Evolutionary conservation across 2,888 invertebrate species (phyloP), one percentile per base, ranked within the genome.

Genomic region (Macaria notata): DNA sequence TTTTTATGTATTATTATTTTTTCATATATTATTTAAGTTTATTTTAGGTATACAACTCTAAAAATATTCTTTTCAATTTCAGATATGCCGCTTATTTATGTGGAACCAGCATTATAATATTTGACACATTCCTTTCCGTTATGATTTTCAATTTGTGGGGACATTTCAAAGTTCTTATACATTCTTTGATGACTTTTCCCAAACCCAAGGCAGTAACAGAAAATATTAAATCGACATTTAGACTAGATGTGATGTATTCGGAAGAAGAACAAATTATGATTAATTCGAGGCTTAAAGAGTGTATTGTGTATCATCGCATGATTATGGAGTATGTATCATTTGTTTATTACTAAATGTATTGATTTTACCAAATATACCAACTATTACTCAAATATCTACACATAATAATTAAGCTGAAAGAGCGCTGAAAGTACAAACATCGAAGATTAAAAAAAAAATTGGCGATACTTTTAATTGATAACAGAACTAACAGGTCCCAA

Each of bases 101-200:
- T 44, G 62, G 59, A 0, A 56, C 43, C 38, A 56, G 61, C 45
- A 57, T 73, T 31, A 59, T 64, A 30, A 50, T 56, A 49, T 62
- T 63, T n/a, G 74, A 74, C 43, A 52, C 71, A 4, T 60, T 66
- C 39, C 51, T 72, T 1, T 63, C 65, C 4, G 38, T 72, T 4
- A 68, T 73, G 58, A 61, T 74, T 7, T 70, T 73, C 31, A 64
- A 65, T 9, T 31, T 72, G 4, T 70, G 66, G 62, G 74, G 74
- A 1, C 74, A 74, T 54, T 63, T 72, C 42, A 65, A 70, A 49
- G 68, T 70, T 47, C 60, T 74, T 4, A n/a, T 67, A 7, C 47
- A 69, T n/a, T 47, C 48, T 0, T 49, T 71, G 36, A 54, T 49
- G 6, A 63, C 61, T 0, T 69, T 71, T 31, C 70, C 72, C 3